phyloP scores from a whole-genome alignment of 2,797 vertebrate genomes.

The Bucorvus abyssinicus region DNA sequence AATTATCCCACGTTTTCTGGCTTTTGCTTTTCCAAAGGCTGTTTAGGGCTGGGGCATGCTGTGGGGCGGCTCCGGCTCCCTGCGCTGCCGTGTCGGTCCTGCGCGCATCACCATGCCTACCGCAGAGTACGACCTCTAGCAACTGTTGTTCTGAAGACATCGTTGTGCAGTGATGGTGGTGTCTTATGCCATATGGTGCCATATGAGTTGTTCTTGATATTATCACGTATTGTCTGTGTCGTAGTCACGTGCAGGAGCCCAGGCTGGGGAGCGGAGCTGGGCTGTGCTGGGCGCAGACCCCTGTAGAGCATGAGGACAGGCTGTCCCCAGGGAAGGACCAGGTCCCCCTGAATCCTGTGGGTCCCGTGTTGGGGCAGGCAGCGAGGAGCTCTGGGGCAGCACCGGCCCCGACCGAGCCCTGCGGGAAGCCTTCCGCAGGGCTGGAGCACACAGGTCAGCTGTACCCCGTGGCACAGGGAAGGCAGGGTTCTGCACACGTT shows the following conservation, averaged over 20 bases:
- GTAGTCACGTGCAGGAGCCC: fast-evolving
- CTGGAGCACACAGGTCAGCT: fast-evolving
- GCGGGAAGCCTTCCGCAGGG: neutral
- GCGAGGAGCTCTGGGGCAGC: neutral
- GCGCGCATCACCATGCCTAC: neutral
- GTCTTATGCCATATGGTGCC: neutral
- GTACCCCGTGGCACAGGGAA: neutral
- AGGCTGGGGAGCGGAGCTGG: too few relatives aligned
- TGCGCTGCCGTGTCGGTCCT: neutral
- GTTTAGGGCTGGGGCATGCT: neutral
- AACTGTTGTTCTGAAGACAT: neutral
- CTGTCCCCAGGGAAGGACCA: neutral
- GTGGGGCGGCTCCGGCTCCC: neutral
- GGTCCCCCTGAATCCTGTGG: neutral
- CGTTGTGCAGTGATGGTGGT: neutral
- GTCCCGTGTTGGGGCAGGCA: fast-evolving
- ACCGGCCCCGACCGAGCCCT: fast-evolving
- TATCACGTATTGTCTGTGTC: neutral
- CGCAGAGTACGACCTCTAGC: neutral
- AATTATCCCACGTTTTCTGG: neutral
- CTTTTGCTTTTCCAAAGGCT: neutral
- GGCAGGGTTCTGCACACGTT: neutral
- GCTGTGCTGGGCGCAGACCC: neutral
- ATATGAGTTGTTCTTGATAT: neutral
- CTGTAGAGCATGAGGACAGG: neutral